phyloP scores from a whole-genome alignment of 2,113 vertebrate genomes.

The Progne subis region DNA sequence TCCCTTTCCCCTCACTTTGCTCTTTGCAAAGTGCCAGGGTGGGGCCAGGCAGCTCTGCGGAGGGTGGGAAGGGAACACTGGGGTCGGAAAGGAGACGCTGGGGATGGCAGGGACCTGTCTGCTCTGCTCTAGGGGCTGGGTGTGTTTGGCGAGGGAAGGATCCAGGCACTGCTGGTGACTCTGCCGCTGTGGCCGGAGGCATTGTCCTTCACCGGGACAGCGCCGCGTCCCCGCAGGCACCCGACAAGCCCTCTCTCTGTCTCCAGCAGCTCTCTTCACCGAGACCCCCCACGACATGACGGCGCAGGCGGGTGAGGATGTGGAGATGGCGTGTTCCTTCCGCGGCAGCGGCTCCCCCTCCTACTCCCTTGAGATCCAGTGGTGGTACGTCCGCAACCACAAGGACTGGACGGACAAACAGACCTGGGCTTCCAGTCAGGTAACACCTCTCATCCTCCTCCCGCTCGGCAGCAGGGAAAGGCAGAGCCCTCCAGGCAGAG shows the following conservation, averaged over 20 bases:
- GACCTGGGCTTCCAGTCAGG: conserved; percentile 81
- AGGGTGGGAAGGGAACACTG: background rate
- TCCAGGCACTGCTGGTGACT: background rate
- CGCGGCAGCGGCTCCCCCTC: conserved; percentile 88
- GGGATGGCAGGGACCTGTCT: background rate
- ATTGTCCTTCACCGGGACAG: accelerated
- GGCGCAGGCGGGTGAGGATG: conserved; percentile 85
- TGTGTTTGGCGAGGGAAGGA: background rate
- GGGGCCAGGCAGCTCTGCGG: accelerated
- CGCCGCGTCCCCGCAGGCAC: accelerated
- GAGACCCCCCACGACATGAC: conserved; percentile 91
- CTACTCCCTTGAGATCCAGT: conserved; percentile 96
- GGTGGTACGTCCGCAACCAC: conserved; percentile 92
- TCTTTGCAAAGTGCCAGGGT: background rate
- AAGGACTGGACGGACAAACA: conserved; percentile 83
- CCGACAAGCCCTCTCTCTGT: background rate
- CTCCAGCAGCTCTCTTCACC: conserved; percentile 87
- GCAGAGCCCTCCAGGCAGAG: background rate
- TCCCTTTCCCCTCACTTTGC: background rate
- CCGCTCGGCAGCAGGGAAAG: accelerated
- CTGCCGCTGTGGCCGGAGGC: accelerated
- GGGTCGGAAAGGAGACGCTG: background rate
- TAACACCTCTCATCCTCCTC: conserved; percentile 3
- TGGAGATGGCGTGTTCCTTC: conserved; percentile 99
- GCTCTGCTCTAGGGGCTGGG: accelerated